phyloP scores from a whole-genome alignment of 37 sponge, comb jelly and placozoan species.

The Tethya wilhelma region DNA sequence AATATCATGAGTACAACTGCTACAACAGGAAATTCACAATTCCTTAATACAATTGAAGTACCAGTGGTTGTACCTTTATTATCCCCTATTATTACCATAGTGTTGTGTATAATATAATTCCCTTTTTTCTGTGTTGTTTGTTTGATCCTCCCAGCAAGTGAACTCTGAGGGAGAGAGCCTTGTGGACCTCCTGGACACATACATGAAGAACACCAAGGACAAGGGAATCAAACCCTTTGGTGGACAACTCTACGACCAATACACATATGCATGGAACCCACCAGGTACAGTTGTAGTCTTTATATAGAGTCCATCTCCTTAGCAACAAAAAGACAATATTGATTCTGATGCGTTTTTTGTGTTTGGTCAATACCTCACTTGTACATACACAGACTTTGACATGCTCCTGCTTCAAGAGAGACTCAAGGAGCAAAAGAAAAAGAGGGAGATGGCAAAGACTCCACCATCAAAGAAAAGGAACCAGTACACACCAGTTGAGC shows the following conservation, averaged over 20 bases:
- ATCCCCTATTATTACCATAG: no score
- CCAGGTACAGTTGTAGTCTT: conserved; percentile 31
- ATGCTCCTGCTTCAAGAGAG: conserved; percentile 28
- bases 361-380: not conserved
- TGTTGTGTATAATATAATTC: no score
- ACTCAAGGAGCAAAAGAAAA: conserved; percentile 34
- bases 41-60: no score
- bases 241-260: conserved; percentile 48
- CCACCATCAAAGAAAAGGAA: not conserved
- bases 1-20: no score
- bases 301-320: not conserved
- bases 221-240: conserved; percentile 64
- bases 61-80: no score
- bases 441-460: not conserved
- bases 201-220: conserved; percentile 63
- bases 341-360: not conserved
- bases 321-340: not conserved
- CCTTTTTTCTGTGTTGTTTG: not conserved
- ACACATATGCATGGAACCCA: conserved; percentile 77
- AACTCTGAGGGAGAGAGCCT: conserved; percentile 51
- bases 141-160: conserved; percentile 30
- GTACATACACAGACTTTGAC: conserved; percentile 27
- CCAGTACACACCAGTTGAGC: conserved; percentile 26
- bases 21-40: no score
- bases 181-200: conserved; percentile 60